Percentiles rank a stretch among this genome's conserved stretches.
These are phyloP conservation scores for Tapera naevia DNA, from an alignment of 2,797 vertebrate species.

Conservation along the genomic window DNA sequence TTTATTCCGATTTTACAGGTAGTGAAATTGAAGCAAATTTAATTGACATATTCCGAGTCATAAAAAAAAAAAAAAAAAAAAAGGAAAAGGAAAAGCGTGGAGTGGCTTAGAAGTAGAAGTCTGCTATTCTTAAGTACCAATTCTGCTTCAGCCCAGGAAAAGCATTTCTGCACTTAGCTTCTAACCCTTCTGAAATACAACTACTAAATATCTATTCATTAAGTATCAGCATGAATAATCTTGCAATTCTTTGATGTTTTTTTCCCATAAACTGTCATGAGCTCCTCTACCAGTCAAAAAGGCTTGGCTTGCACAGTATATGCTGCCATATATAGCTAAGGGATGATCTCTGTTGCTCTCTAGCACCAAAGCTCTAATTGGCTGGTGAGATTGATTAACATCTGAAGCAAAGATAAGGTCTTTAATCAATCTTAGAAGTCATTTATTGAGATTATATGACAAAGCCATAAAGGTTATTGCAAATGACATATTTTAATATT, in stretches of 20 bases:
- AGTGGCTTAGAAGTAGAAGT: background rate
- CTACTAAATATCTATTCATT: slow-evolving; percentile 30
- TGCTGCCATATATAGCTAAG: slow-evolving; percentile 33
- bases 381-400: slow-evolving; percentile 68
- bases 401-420: slow-evolving; percentile 57
- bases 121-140: background rate
- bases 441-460: slow-evolving; percentile 65
- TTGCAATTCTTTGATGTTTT: slow-evolving; percentile 26
- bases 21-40: slow-evolving; percentile 33
- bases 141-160: slow-evolving; percentile 1
- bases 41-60: background rate
- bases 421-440: slow-evolving; percentile 67
- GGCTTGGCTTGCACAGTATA: slow-evolving; percentile 39
- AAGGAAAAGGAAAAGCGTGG: background rate
- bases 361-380: slow-evolving; percentile 57
- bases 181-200: slow-evolving; percentile 10
- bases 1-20: slow-evolving; percentile 36
- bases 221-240: slow-evolving; percentile 17
- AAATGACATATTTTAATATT: slow-evolving; percentile 64
- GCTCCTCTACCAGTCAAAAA: slow-evolving; percentile 24
- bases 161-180: background rate
- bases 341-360: slow-evolving; percentile 33
- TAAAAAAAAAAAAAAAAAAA: slow-evolving; percentile 41
- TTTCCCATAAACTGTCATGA: slow-evolving; percentile 31
- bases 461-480: slow-evolving; percentile 63